Evolutionary conservation across 2,888 invertebrate species (phyloP).

Genomic region (Peribatodes rhomboidaria): DNA sequence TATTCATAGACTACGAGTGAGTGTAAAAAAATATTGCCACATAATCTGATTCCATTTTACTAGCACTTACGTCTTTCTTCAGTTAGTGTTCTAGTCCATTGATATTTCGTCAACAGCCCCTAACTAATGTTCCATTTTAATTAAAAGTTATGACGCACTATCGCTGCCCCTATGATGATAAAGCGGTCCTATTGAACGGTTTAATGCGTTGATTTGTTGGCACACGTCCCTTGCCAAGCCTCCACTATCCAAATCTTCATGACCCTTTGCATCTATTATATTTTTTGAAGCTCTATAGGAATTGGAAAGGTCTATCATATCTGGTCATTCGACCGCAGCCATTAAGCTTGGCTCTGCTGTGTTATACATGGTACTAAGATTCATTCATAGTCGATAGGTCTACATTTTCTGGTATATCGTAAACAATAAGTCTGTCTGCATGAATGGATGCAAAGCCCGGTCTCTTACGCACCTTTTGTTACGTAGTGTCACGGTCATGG

Average conservation of each 20-base stretch:
- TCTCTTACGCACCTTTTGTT: slow-evolving; percentile 70
- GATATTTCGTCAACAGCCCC: slow-evolving; percentile 63
- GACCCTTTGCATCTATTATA: slow-evolving; percentile 54
- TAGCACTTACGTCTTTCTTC: slow-evolving; percentile 11
- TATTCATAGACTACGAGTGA: neutral
- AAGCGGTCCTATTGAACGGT: slow-evolving; percentile 62
- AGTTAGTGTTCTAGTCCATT: slow-evolving; percentile 12
- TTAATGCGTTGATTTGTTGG: slow-evolving; percentile 76
- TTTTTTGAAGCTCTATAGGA: slow-evolving; percentile 36
- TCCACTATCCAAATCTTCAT: slow-evolving; percentile 58
- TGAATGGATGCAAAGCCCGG: slow-evolving; percentile 72
- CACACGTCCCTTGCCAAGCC: slow-evolving; percentile 72
- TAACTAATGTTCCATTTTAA: slow-evolving; percentile 78
- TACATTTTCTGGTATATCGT: slow-evolving; percentile 45
- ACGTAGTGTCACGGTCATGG: slow-evolving; percentile 64
- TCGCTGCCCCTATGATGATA: slow-evolving; percentile 64
- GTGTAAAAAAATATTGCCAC: slow-evolving; percentile 3
- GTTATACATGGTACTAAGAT: neutral
- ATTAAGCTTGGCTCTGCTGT: slow-evolving; percentile 13
- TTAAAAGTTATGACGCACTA: slow-evolving; percentile 84
- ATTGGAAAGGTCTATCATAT: slow-evolving; percentile 49
- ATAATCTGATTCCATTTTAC: neutral
- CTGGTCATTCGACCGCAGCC: slow-evolving; percentile 17
- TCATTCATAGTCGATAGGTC: slow-evolving; percentile 34
- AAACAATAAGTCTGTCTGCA: slow-evolving; percentile 72